These are phyloP conservation scores for Bombus balteatus DNA, from an alignment of 1,140 invertebrate species.

Conservation along the genomic window DNA sequence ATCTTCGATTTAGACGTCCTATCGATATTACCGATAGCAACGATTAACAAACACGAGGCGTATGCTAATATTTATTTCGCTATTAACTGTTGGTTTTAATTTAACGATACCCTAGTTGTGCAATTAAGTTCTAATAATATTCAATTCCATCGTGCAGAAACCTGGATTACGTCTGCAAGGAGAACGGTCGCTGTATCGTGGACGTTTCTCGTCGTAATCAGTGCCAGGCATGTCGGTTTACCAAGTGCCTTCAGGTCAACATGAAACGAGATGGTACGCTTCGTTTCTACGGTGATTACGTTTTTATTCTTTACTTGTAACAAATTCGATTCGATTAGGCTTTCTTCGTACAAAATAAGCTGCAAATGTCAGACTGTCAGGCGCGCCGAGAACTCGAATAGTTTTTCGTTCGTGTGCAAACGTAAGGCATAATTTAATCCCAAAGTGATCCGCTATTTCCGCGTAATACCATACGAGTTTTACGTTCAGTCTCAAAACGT, in stretches of 20 bases:
- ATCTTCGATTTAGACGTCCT: neutral
- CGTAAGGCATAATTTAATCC: too few species aligned
- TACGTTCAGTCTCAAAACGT: neutral
- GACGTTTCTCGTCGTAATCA: slow-evolving; percentile 96
- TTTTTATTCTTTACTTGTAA: slow-evolving; percentile 10
- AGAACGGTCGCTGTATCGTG: slow-evolving; percentile 93
- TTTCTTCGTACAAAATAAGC: too few species aligned
- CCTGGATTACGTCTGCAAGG: slow-evolving; percentile 96
- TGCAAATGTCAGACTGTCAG: too few species aligned
- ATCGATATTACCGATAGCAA: neutral
- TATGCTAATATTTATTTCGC: neutral
- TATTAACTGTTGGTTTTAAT: neutral
- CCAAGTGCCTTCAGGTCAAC: slow-evolving; percentile 95
- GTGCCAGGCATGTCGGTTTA: slow-evolving; percentile 96
- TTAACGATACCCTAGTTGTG: neutral
- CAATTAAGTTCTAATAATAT: neutral
- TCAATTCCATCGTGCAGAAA: slow-evolving; percentile 84
- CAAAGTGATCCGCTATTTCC: too few species aligned
- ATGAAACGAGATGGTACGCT: slow-evolving; percentile 96
- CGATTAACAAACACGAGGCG: too few species aligned
- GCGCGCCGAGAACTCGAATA: too few species aligned
- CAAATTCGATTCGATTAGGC: too few species aligned
- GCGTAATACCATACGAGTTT: neutral
- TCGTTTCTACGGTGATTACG: slow-evolving; percentile 50
- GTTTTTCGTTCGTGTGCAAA: too few species aligned